phyloP scores from a whole-genome alignment of 2,797 vertebrate species.

The Otolemur crassicaudatus region DNA sequence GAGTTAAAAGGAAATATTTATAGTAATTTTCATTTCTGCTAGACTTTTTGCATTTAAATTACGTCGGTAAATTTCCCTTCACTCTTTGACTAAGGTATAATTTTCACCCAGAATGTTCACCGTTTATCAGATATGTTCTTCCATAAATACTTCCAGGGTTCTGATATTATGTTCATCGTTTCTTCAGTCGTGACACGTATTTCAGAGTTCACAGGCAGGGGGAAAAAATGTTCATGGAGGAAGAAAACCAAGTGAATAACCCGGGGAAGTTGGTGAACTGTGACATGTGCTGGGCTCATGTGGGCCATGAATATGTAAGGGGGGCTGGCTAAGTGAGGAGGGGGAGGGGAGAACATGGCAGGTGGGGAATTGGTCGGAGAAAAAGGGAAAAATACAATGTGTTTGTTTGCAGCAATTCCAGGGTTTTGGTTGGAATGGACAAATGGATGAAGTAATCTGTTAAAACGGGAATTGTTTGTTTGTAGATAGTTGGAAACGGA shows the following conservation, averaged over 20 bases:
- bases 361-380: conserved; percentile 1
- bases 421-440: conserved; percentile 3
- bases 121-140: conserved; percentile 33
- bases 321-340: background rate
- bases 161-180: conserved; percentile 31
- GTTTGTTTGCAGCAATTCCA: conserved; percentile 20
- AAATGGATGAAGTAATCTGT: conserved; percentile 33
- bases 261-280: conserved; percentile 67
- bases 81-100: conserved; percentile 26
- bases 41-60: conserved; percentile 57
- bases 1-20: conserved; percentile 75
- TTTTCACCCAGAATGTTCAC: conserved; percentile 32
- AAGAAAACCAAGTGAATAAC: conserved; percentile 72
- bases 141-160: conserved; percentile 17
- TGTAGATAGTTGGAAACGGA: background rate
- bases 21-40: conserved; percentile 58
- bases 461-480: conserved; percentile 40
- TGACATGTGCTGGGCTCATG: conserved; percentile 41
- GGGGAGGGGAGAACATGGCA: background rate
- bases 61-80: conserved; percentile 39
- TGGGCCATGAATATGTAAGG: conserved; percentile 70
- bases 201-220: conserved; percentile 62
- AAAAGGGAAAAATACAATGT: conserved; percentile 33
- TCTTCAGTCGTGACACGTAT: conserved; percentile 62
- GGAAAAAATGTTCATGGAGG: conserved; percentile 51